These are phyloP conservation scores for Manduca sexta DNA, from an alignment of 1,140 invertebrate species.

Conservation along the genomic window DNA sequence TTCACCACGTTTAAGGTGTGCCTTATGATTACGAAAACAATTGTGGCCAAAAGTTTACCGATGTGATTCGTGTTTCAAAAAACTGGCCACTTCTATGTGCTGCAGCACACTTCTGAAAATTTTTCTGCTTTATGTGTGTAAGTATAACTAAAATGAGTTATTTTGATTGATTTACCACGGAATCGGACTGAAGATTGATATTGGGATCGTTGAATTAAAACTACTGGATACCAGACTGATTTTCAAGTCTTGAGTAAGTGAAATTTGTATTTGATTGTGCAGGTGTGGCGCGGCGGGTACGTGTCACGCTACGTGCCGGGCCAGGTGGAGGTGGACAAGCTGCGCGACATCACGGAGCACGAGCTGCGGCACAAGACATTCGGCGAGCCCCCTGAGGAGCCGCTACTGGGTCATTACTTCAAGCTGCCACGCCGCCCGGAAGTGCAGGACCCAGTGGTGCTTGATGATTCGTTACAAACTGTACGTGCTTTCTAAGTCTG, in stretches of 20 bases:
- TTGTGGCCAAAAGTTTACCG: too few relatives aligned
- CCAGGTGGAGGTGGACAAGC: conserved; percentile 34
- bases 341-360: conserved; percentile 45
- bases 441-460: conserved; percentile 40
- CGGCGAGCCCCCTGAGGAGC: conserved; percentile 62
- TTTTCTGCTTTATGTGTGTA: too few relatives aligned
- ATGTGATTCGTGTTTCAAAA: too few relatives aligned
- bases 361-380: conserved; percentile 55
- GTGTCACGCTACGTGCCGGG: conserved; percentile 56
- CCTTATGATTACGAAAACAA: too few relatives aligned
- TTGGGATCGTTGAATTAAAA: too few relatives aligned
- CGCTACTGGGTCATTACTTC: conserved; percentile 67
- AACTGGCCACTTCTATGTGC: too few relatives aligned
- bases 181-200: too few relatives aligned
- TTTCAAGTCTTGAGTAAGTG: neutral
- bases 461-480: conserved; percentile 70
- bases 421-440: conserved; percentile 50
- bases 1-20: conserved; percentile 78
- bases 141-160: neutral
- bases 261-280: neutral
- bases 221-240: too few relatives aligned
- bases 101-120: too few relatives aligned
- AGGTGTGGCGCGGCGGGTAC: conserved; percentile 53
- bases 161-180: neutral
- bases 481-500: conserved; percentile 35